Evolutionary conservation across 2,888 invertebrate genomes (phyloP).

Genomic region (Merodon equestris): DNA sequence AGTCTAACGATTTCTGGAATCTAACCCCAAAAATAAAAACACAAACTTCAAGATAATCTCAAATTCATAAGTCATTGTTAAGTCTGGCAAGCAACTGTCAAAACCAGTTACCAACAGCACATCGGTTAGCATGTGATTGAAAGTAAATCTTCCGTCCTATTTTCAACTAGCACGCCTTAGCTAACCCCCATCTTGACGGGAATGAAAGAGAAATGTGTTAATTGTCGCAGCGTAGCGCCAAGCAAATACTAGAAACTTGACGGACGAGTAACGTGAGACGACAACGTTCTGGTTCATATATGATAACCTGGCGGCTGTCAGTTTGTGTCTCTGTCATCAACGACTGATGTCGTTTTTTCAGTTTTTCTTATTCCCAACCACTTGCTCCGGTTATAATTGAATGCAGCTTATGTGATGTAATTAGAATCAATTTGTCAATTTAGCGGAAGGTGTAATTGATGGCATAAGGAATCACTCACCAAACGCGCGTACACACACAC

Average conservation of each 20-base stretch:
- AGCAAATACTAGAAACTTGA: conserved; percentile 1
- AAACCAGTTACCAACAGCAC: too few species aligned
- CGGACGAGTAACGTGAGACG: conserved; percentile 14
- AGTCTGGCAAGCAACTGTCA: too few species aligned
- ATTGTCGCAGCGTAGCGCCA: conserved; percentile 19
- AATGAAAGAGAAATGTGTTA: conserved; percentile 5
- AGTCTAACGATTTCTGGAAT: too few species aligned
- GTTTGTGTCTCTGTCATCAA: conserved; percentile 23
- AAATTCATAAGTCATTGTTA: too few species aligned
- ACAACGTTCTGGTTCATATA: too few species aligned
- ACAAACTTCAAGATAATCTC: too few species aligned
- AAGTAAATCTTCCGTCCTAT: too few species aligned
- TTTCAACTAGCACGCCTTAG: too few species aligned
- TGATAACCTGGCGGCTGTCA: conserved; percentile 5
- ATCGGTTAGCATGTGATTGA: too few species aligned
- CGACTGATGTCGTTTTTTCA: background rate
- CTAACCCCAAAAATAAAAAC: too few species aligned
- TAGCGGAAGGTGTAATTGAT: conserved; percentile 68
- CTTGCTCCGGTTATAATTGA: conserved; percentile 58
- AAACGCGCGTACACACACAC: conserved; percentile 15
- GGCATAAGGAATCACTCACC: conserved; percentile 52
- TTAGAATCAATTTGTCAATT: conserved; percentile 68
- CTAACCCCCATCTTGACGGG: background rate
- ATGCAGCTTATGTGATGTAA: conserved; percentile 64
- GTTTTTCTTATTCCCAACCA: conserved; percentile 22